phyloP scores from a whole-genome alignment of 64 coral and sea anemone species.

The Porites australiensis region DNA sequence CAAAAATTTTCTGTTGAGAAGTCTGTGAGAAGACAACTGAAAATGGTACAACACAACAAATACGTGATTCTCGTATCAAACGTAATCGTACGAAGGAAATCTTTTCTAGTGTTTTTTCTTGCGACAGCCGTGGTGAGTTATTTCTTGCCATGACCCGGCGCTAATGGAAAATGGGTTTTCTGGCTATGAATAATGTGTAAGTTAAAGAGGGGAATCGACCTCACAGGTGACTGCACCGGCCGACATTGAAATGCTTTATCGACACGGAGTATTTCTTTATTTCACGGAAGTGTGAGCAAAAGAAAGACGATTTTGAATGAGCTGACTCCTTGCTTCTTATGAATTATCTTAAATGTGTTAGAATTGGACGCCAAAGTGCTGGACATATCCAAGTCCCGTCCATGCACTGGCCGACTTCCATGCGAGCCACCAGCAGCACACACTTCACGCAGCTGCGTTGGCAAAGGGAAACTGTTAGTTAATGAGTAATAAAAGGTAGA shows the following conservation, averaged over 20 bases:
- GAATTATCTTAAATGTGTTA: background rate
- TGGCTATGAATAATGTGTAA: conserved; percentile 23
- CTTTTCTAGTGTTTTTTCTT: background rate
- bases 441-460: conserved; percentile 13
- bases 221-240: conserved; percentile 2
- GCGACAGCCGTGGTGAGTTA: background rate
- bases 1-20: too few relatives aligned
- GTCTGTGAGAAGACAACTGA: too few relatives aligned
- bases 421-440: background rate
- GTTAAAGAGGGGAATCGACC: background rate
- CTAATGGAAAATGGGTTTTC: background rate
- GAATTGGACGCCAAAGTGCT: background rate
- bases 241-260: background rate
- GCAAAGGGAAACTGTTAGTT: background rate
- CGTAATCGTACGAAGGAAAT: background rate
- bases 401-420: background rate
- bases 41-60: too few relatives aligned
- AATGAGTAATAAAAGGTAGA: background rate
- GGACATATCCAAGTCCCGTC: background rate
- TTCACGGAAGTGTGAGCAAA: background rate
- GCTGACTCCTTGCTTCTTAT: background rate
- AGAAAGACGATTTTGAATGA: background rate
- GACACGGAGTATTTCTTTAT: background rate
- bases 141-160: background rate
- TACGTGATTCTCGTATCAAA: too few relatives aligned